A percentile compares a stretch with the other conserved stretches of the same genome.
Conservation (phyloP, 2,797 vertebrate genomes). For the Scolopax bukidnonensis region DNA sequence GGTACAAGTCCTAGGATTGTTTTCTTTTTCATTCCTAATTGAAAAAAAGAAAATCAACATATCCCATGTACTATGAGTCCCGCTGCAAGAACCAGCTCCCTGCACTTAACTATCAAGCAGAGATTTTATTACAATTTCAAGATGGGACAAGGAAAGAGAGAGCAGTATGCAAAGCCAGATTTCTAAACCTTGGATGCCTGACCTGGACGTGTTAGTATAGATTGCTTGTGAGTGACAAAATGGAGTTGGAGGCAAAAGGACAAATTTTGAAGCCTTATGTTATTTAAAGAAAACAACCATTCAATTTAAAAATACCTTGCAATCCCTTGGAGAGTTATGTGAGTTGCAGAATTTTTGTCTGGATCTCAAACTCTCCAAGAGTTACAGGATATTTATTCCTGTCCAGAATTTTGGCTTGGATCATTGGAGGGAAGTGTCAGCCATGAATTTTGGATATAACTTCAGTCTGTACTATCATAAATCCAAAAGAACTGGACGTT, state of each 20-base stretch:
- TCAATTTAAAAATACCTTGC: constrained; percentile 46
- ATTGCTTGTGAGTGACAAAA: fast-evolving
- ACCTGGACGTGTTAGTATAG: not conserved
- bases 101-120: not conserved
- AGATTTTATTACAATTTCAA: not conserved
- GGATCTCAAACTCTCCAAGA: constrained; percentile 17
- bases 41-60: not conserved
- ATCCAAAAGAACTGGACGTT: constrained; percentile 61
- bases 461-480: constrained; percentile 49
- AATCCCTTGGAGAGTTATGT: not conserved
- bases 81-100: not conserved
- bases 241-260: not conserved
- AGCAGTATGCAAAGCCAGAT: not conserved
- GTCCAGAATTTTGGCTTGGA: constrained; percentile 30
- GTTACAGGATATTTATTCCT: constrained; percentile 53
- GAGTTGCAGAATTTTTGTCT: constrained; percentile 25
- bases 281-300: not conserved
- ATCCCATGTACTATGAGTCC: not conserved
- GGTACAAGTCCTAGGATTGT: not conserved
- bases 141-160: not conserved
- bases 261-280: not conserved
- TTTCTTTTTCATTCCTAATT: not conserved
- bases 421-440: not conserved
- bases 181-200: not conserved
- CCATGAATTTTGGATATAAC: constrained; percentile 51